phyloP scores from a whole-genome alignment of 1,140 invertebrate species.

The Lepidurus packardi region DNA sequence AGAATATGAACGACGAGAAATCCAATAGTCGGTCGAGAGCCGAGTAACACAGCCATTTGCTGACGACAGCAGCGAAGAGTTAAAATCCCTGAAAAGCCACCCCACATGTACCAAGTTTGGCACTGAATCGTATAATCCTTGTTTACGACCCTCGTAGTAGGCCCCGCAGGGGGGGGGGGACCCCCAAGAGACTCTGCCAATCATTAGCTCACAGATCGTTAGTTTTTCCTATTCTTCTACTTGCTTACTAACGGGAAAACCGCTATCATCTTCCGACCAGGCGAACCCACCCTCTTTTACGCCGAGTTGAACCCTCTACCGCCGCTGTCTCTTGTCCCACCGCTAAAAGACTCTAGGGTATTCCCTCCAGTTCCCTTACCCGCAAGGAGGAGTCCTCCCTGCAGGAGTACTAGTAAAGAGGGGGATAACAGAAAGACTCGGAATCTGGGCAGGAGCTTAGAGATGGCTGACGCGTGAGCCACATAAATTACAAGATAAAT shows the following conservation, averaged over 20 bases:
- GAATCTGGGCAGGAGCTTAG: neutral
- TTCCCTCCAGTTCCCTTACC: neutral
- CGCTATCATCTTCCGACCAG: constrained; percentile 10
- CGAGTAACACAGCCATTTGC: neutral
- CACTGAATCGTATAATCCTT: constrained; percentile 18
- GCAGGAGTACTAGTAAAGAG: neutral
- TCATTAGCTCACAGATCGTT: constrained; percentile 14
- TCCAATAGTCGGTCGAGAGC: too few relatives aligned
- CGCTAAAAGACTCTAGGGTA: neutral
- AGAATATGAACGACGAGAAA: too few relatives aligned
- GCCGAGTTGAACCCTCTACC: constrained; percentile 8
- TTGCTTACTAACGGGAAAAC: constrained; percentile 5
- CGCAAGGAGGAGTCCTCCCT: neutral
- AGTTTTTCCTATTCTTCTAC: constrained; percentile 1
- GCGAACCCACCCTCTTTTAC: neutral
- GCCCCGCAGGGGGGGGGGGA: neutral
- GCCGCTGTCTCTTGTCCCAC: neutral
- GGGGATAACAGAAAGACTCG: neutral
- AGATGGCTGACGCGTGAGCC: neutral
- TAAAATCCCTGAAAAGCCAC: neutral
- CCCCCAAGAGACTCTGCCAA: neutral
- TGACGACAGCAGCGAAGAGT: neutral
- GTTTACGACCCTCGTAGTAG: neutral
- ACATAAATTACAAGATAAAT: constrained; percentile 13
- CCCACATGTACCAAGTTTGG: neutral